A percentile compares a stretch with the other conserved stretches of the same genome.
These are phyloP conservation scores for Nasonia longicornis DNA, from an alignment of 1,140 invertebrate species.

Conservation along the genomic window DNA sequence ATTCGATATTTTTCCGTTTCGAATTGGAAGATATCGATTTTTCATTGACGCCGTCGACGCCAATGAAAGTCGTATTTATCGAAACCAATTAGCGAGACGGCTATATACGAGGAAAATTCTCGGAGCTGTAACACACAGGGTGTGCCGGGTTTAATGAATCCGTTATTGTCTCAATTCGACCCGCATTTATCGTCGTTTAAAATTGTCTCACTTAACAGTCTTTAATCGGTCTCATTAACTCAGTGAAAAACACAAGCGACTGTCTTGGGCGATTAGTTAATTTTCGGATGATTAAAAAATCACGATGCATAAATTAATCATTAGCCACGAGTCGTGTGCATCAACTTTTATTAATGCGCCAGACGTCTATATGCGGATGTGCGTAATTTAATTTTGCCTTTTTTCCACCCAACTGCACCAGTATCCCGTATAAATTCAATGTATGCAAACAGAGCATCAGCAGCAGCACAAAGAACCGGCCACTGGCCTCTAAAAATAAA, in stretches of 20 bases:
- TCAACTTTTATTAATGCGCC: neutral
- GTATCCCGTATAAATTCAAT: too few species aligned
- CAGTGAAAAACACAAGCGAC: neutral
- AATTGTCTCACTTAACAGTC: constrained; percentile 10
- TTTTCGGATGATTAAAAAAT: constrained; percentile 4
- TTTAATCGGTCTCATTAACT: constrained; percentile 6
- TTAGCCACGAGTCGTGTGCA: neutral
- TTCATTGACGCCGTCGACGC: neutral
- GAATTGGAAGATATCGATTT: constrained; percentile 16
- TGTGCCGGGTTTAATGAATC: constrained; percentile 10
- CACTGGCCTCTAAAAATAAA: neutral
- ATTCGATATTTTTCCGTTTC: neutral
- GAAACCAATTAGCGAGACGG: neutral
- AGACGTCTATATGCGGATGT: neutral
- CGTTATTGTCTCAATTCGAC: constrained; percentile 28
- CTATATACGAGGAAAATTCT: neutral
- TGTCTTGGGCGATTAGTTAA: neutral
- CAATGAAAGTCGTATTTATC: constrained; percentile 8
- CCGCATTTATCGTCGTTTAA: constrained; percentile 24
- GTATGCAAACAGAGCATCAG: too few species aligned
- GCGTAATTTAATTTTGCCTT: too few species aligned
- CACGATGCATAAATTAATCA: neutral
- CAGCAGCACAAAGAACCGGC: too few species aligned
- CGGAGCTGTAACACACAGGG: neutral
- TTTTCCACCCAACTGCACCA: too few species aligned